Evolutionary conservation across 2,113 vertebrate genomes (phyloP), one percentile per base, ranked within the genome.

Genomic region (Odocoileus virginianus): DNA sequence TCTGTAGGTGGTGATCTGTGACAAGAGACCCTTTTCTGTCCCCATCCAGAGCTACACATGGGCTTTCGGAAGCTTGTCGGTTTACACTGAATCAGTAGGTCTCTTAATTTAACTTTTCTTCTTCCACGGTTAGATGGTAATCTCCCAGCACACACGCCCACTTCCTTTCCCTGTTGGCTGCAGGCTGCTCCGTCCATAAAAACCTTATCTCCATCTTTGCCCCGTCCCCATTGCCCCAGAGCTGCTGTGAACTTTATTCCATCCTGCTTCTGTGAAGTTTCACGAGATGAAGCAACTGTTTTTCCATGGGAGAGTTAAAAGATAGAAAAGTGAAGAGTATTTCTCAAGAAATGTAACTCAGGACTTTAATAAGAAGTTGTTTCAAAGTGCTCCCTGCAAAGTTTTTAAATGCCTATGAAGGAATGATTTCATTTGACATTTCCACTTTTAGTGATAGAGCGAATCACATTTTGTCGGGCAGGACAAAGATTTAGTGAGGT

Each of bases 41-140:
- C 14, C 27, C 33, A 25, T 33, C 30, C 28, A 43, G 11, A 67
- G 16, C 61, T n/a, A n/a, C 28, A 13, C 21, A 40, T 45, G 55
- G 14, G 16, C 19, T 8, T 64, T 87, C 60, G 43, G 50, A 85
- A n/a, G 23, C 28, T 21, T 28, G 54, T 92, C 94, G 81, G 60
- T 95, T 85, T 79, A 85, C 40, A 23, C 5, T 60, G 85, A 45
- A 55, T 76, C 40, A 12, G 74, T 90, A 85, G 33, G 40, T 21
- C 82, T 95, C 94, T 88, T 96, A 95, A 92, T 93, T 89, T 86
- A 97, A 93, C 87, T 96, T 33, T 45, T 87, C 81, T 97, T 85
- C 52, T 92, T 94, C 33, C 40, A 36, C 60, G 76, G 7, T 85
- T 52, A 89, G 94, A 95, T 86, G 82, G 45, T 36, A 91, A 91